Conservation (phyloP, 2,888 invertebrate genomes). For the Spilarctia lutea region DNA sequence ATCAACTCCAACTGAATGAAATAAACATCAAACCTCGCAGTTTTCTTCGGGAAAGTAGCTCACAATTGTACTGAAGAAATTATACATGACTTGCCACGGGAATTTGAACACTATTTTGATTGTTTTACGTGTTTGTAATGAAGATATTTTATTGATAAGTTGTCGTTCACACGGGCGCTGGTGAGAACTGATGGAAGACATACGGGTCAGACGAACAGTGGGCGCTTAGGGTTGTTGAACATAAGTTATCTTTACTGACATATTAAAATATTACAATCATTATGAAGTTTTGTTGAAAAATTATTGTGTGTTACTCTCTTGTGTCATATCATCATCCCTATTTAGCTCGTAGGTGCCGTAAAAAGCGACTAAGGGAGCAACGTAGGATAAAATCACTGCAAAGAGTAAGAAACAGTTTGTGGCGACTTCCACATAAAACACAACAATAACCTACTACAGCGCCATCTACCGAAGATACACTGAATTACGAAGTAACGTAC, state of each 20-base stretch:
- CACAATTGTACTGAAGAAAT: conserved; percentile 72
- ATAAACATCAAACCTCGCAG: conserved; percentile 52
- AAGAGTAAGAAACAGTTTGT: too few species aligned
- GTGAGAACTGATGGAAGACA: conserved; percentile 53
- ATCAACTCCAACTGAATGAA: conserved; percentile 42
- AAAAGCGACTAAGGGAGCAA: too few species aligned
- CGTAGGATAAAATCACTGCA: too few species aligned
- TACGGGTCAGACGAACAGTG: conserved; percentile 40
- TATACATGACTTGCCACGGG: conserved; percentile 63
- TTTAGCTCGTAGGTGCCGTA: too few species aligned
- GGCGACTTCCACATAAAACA: too few species aligned
- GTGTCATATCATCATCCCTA: too few species aligned
- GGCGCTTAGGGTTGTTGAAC: conserved; percentile 49
- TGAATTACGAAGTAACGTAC: too few species aligned
- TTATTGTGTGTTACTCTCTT: too few species aligned
- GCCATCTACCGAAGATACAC: too few species aligned
- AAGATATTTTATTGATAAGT: conserved; percentile 50
- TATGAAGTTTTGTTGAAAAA: too few species aligned
- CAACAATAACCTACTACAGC: too few species aligned
- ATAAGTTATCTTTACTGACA: neutral
- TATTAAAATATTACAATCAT: neutral
- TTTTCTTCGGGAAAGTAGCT: conserved; percentile 72
- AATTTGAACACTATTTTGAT: conserved; percentile 47
- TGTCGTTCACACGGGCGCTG: conserved; percentile 55
- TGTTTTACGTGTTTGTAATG: conserved; percentile 25